A percentile compares a stretch with the other conserved stretches of the same genome.
Conservation (phyloP, 2,888 invertebrate species). For the Heliconius charithonia region DNA sequence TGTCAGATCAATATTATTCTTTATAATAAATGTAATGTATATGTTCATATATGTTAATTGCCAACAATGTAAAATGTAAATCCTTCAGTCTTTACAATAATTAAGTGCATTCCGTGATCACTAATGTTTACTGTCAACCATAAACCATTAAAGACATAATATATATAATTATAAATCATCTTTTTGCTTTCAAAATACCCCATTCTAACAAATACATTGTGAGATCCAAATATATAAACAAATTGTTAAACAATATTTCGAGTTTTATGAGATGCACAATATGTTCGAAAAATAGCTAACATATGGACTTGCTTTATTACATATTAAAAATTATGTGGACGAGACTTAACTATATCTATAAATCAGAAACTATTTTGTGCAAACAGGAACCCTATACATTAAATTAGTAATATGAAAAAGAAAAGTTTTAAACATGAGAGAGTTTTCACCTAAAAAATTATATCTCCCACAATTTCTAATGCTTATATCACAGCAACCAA, state of each 20-base stretch:
- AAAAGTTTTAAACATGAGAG: neutral
- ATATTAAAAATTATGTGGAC: conserved; percentile 8
- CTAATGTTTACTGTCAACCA: conserved; percentile 27
- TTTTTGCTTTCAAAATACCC: conserved; percentile 15
- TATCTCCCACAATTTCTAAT: neutral
- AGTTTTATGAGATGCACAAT: conserved; percentile 14
- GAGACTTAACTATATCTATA: conserved; percentile 29
- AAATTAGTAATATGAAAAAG: neutral
- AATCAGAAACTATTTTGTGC: conserved; percentile 33
- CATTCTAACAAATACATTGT: neutral
- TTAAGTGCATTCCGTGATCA: conserved; percentile 47
- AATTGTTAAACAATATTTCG: conserved; percentile 5
- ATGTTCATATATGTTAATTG: conserved; percentile 49
- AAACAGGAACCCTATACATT: conserved; percentile 12
- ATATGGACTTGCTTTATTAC: conserved; percentile 4
- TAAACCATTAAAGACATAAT: conserved; percentile 17
- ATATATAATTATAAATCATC: neutral
- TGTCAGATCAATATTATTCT: conserved; percentile 56
- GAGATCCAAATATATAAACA: conserved; percentile 15
- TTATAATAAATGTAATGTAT: conserved; percentile 51
- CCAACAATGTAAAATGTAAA: conserved; percentile 61
- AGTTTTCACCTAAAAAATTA: neutral
- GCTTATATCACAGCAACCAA: conserved; percentile 13
- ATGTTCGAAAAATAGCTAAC: conserved; percentile 11
- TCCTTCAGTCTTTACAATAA: conserved; percentile 70